A percentile compares a stretch with the other conserved stretches of the same genome.
Evolutionary conservation across 1,140 invertebrate species (phyloP).

Genomic region (Papilio glaucus): DNA sequence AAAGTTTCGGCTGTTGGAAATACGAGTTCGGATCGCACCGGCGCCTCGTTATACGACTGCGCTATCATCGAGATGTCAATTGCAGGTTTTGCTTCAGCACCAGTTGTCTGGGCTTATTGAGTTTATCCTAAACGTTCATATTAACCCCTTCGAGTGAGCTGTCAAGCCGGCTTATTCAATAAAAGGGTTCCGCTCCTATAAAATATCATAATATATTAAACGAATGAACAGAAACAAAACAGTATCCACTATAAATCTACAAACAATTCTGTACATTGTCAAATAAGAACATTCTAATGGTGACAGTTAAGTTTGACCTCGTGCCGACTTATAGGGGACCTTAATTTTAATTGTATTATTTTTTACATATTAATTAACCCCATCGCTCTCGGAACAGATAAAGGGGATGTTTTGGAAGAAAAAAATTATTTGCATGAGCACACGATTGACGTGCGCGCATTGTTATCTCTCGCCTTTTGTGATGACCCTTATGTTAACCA

Average conservation of each 20-base stretch:
- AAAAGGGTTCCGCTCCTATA: constrained; percentile 66
- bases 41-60: constrained; percentile 56
- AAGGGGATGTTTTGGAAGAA: constrained; percentile 78
- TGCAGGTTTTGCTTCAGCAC: constrained; percentile 78
- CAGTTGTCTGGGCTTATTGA: constrained; percentile 82
- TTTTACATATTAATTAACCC: constrained; percentile 83
- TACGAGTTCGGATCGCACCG: constrained; percentile 36
- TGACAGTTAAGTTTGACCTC: constrained; percentile 78
- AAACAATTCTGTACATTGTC: constrained; percentile 67
- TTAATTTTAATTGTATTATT: constrained; percentile 81
- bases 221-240: constrained; percentile 73
- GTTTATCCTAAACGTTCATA: constrained; percentile 81
- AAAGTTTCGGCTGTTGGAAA: constrained; percentile 26
- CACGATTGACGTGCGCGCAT: constrained; percentile 81
- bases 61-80: constrained; percentile 77
- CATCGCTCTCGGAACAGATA: constrained; percentile 76
- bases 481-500: constrained; percentile 82
- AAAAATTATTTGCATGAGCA: constrained; percentile 83
- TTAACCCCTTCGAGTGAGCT: constrained; percentile 81
- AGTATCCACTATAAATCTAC: constrained; percentile 68
- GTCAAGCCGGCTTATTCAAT: constrained; percentile 77
- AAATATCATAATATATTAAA: constrained; percentile 69
- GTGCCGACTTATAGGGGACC: constrained; percentile 74
- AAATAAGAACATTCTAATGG: constrained; percentile 75
- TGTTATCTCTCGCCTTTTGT: constrained; percentile 82